Percentiles rank a stretch among this genome's conserved stretches.
Evolutionary conservation across 2,797 vertebrate genomes (phyloP).

Genomic region (Danionella dracula): DNA sequence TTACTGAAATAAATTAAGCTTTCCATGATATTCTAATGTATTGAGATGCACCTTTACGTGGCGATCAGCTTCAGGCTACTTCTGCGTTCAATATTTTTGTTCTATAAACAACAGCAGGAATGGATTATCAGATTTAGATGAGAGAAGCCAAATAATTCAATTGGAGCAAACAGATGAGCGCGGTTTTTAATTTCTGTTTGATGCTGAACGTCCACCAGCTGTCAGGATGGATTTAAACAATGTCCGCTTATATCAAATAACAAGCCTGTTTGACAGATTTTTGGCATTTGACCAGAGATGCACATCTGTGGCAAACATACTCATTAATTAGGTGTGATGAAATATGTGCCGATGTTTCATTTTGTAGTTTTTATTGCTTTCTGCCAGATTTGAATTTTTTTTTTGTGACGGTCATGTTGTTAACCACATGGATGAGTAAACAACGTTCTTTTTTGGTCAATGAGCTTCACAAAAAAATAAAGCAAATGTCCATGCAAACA

Average conservation of each 20-base stretch:
- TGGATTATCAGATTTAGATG: constrained; percentile 13
- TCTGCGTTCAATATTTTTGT: background rate
- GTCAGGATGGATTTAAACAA: constrained; percentile 19
- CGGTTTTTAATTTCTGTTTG: constrained; percentile 12
- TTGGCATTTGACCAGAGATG: constrained; percentile 38
- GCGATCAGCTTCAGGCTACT: too few species aligned
- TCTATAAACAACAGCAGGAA: constrained; percentile 19
- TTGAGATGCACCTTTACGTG: too few species aligned
- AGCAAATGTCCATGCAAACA: too few species aligned
- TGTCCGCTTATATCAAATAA: constrained; percentile 17
- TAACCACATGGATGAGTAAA: too few species aligned
- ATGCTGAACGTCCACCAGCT: constrained; percentile 11
- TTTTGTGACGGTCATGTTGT: too few species aligned
- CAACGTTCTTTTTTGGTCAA: too few species aligned
- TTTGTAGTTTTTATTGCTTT: too few species aligned
- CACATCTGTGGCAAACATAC: constrained; percentile 9
- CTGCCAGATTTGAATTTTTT: too few species aligned
- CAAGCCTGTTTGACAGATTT: constrained; percentile 26
- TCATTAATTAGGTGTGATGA: background rate
- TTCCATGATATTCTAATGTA: too few species aligned
- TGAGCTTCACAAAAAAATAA: too few species aligned
- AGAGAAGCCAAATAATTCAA: constrained; percentile 17
- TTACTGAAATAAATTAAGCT: too few species aligned
- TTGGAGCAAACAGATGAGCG: constrained; percentile 22
- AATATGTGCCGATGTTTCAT: too few species aligned